These are phyloP conservation scores for Lepidostoma basale DNA, from an alignment of 1,140 invertebrate species.

Conservation along the genomic window DNA sequence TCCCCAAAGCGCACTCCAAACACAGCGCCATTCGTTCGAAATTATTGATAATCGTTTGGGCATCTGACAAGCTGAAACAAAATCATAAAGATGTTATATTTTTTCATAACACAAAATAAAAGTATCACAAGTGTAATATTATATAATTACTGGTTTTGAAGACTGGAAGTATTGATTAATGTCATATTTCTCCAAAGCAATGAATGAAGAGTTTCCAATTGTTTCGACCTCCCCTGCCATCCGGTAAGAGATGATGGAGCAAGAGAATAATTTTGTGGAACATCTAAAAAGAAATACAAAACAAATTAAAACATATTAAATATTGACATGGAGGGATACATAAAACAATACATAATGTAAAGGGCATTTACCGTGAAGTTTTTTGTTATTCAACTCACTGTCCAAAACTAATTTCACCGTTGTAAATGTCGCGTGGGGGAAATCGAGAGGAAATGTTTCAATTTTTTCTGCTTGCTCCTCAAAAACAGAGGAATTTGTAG, in stretches of 20 bases:
- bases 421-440: constrained; percentile 34
- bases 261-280: constrained; percentile 49
- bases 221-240: constrained; percentile 51
- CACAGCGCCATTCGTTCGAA: constrained; percentile 37
- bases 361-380: constrained; percentile 6
- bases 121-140: neutral
- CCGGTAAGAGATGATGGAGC: constrained; percentile 52
- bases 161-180: constrained; percentile 48
- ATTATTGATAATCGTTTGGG: constrained; percentile 32
- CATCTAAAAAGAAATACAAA: constrained; percentile 47
- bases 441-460: constrained; percentile 32
- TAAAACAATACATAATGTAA: too few species aligned
- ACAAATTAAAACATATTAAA: neutral
- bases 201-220: constrained; percentile 50
- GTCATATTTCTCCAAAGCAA: constrained; percentile 57
- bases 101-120: neutral
- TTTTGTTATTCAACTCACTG: constrained; percentile 1
- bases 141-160: constrained; percentile 28
- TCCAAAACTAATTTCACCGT: constrained; percentile 34
- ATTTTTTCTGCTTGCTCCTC: constrained; percentile 19
- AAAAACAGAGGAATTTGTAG: constrained; percentile 8
- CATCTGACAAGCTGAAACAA: constrained; percentile 34
- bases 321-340: too few species aligned
- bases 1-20: constrained; percentile 24
- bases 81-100: neutral